Evolutionary conservation across 2,113 vertebrate species (phyloP), one percentile per base, ranked within the genome.

Genomic region (human): DNA sequence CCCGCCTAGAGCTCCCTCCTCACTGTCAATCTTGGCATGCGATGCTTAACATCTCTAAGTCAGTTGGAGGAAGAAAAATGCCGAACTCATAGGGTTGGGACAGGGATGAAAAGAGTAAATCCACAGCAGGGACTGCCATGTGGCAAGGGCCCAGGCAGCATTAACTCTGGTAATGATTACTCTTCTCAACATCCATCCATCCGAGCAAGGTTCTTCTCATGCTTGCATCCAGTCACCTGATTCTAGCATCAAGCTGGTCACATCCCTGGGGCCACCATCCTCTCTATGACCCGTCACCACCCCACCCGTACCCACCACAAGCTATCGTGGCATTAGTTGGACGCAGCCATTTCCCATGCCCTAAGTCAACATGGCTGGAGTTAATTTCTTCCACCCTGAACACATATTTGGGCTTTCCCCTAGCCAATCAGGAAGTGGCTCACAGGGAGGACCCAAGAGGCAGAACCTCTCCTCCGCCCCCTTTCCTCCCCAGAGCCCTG

Each of bases 141-240:
- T 45, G 23, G 4, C 30, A 6, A 89, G 45, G 18, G 43, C n/a
- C 66, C 61, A 32, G 13, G 35, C 55, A 50, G 72, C 18, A 23
- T 35, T 9, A 17, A 40, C 30, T 20, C 27, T 59, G 10, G 25
- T 16, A 43, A 10, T 0, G 0, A 3, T 17, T 18, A 0, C 12
- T 43, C 9, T 35, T 89, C 52, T 52, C 2, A 12, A 13, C 17
- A n/a, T 64, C 76, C 32, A 11, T 38, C 16, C 40, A 12, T 48
- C 48, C 3, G 16, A 64, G 8, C 43, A 52, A 27, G 55, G 25
- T 52, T 10, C 40, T 40, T n/a, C 80, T 89, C 80, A 85, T 48
- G 43, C 8, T 45, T 55, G 52, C n/a, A 18, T 40, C 18, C 32
- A 78, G 16, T 79, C 12, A 20, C 23, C 35, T 30, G 32, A 32